Evolutionary conservation across 2,797 vertebrate genomes (phyloP).

Genomic region (Chloroceryle inda): DNA sequence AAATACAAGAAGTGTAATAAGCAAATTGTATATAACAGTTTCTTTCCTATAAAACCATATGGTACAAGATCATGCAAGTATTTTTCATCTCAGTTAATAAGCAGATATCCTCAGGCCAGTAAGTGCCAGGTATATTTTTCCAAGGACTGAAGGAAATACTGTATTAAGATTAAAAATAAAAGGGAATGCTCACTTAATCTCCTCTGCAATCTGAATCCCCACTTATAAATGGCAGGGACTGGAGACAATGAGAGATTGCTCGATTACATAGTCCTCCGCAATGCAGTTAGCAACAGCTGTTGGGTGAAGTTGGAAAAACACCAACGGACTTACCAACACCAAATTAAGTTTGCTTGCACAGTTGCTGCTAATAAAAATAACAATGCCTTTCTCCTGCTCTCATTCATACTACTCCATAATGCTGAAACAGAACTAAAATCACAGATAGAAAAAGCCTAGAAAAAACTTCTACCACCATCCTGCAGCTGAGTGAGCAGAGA

Average conservation of each 20-base stretch:
- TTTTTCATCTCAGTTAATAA: not conserved
- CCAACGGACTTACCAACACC: not conserved
- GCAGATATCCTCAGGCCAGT: not conserved
- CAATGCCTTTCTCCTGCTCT: conserved; percentile 35
- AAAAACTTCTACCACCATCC: not conserved
- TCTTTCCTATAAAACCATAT: not conserved
- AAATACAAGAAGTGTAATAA: not conserved
- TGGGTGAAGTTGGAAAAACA: conserved; percentile 60
- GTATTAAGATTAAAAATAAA: conserved; percentile 61
- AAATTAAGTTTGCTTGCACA: conserved; percentile 62
- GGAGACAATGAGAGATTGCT: conserved; percentile 61
- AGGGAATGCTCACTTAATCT: conserved; percentile 29
- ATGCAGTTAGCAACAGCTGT: conserved; percentile 68
- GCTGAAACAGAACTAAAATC: conserved; percentile 20
- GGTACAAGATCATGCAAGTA: not conserved
- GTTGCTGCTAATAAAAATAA: conserved; percentile 64
- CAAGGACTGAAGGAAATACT: not conserved
- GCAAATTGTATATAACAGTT: not conserved
- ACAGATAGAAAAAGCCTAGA: not conserved
- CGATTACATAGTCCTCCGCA: conserved; percentile 35
- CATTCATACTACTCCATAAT: not conserved
- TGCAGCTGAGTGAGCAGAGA: fast-evolving
- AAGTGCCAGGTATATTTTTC: not conserved
- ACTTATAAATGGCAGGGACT: conserved; percentile 42
- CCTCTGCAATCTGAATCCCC: not conserved